A percentile compares a stretch with the other conserved stretches of the same genome.
These are phyloP conservation scores for Acanthornis magna DNA, from an alignment of 2,797 vertebrate genomes.

Conservation along the genomic window DNA sequence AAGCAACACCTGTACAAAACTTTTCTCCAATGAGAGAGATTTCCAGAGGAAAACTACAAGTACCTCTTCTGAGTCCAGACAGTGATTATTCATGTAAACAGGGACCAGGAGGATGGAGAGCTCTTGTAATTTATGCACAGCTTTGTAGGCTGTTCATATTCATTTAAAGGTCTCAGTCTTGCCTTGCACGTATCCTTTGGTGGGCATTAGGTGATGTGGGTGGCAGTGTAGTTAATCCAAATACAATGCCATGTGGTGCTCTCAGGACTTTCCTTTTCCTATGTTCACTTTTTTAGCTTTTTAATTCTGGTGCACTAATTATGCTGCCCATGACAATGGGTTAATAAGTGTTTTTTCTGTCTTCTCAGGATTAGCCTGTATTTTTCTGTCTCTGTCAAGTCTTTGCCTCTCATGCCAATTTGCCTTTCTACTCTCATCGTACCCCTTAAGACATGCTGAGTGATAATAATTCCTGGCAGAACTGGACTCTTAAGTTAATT, in stretches of 20 bases:
- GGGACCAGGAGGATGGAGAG: not conserved
- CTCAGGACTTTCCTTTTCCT: not conserved
- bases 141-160: not conserved
- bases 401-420: not conserved
- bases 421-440: not conserved
- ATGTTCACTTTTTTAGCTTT: not conserved
- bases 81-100: not conserved
- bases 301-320: not conserved
- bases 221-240: not conserved
- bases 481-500: not conserved
- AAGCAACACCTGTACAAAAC: not conserved
- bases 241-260: not conserved
- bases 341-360: not conserved
- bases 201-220: not conserved
- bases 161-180: not conserved
- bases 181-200: not conserved
- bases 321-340: not conserved
- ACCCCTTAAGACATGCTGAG: not conserved
- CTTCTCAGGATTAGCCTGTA: not conserved
- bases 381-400: not conserved
- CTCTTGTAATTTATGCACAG: not conserved
- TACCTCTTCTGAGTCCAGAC: not conserved
- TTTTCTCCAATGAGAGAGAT: not conserved
- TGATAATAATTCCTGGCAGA: not conserved
- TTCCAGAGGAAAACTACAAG: not conserved